Evolutionary conservation across 2,888 invertebrate genomes (phyloP).

Genomic region (Rhaphigaster nebulosa): DNA sequence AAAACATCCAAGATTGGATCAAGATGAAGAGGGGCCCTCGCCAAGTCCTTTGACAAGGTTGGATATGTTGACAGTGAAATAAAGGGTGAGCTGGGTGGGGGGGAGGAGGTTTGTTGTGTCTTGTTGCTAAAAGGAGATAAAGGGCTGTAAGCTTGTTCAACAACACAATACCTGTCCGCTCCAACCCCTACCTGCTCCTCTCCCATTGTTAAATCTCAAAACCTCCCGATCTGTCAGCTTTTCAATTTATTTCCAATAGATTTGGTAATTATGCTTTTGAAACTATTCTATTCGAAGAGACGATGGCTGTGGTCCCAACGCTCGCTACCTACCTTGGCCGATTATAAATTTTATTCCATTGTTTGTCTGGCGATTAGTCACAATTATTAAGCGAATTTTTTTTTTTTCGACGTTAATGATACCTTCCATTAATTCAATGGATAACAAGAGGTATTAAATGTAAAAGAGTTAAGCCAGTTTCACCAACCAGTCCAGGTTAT

Average conservation of each 20-base stretch:
- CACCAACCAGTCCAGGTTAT: no score
- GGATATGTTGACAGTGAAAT: conserved; percentile 34
- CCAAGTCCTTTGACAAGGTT: background rate
- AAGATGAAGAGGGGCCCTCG: background rate
- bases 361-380: background rate
- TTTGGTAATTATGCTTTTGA: background rate
- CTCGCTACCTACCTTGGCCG: background rate
- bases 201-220: background rate
- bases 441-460: background rate
- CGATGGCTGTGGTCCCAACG: background rate
- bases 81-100: background rate
- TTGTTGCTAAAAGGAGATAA: conserved; percentile 23
- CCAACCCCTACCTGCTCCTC: background rate
- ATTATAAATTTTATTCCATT: background rate
- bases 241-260: conserved; percentile 40
- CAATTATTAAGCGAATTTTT: background rate
- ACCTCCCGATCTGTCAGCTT: conserved; percentile 8
- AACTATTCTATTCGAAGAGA: background rate
- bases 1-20: conserved; percentile 23
- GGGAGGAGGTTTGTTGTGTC: background rate
- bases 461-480: background rate
- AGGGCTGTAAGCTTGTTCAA: conserved; percentile 17
- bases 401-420: background rate
- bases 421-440: background rate
- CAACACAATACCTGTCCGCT: background rate